Conservation (phyloP, 2,797 vertebrate species). For the Eulemur coronatus region DNA sequence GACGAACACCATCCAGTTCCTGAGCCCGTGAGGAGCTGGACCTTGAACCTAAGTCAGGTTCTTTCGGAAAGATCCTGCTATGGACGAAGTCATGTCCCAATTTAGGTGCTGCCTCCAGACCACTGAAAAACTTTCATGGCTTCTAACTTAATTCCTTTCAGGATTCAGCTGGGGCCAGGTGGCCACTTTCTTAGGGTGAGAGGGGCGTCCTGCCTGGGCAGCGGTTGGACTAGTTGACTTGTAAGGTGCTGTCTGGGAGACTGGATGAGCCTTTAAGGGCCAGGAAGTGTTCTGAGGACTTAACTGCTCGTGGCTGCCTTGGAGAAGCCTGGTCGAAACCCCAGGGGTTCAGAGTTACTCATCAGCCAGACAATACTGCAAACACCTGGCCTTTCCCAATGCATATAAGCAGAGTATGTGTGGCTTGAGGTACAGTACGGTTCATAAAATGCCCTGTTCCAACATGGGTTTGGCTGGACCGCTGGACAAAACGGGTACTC, state of each 20-base stretch:
- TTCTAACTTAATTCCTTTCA: not conserved
- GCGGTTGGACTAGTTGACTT: not conserved
- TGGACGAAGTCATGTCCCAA: not conserved
- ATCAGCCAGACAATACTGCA: not conserved
- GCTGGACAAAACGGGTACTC: not conserved
- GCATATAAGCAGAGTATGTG: accelerated
- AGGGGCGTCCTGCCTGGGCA: not conserved
- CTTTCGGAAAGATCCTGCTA: not conserved
- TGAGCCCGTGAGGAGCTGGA: accelerated
- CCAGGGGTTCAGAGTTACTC: not conserved
- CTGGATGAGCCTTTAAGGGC: not conserved
- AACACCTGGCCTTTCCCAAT: not conserved
- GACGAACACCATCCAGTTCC: not conserved
- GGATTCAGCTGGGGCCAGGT: not conserved
- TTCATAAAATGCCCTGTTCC: not conserved
- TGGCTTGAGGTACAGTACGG: not conserved
- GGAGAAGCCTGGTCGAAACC: not conserved
- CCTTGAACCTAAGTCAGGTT: not conserved
- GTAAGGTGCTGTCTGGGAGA: not conserved
- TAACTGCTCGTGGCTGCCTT: not conserved
- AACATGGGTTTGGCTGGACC: not conserved
- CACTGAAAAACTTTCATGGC: accelerated
- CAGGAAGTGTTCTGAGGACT: not conserved
- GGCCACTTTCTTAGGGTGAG: no score
- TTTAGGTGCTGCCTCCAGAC: no score